Conservation (phyloP, 2,797 vertebrate genomes). For the Lepus oiostolus region DNA sequence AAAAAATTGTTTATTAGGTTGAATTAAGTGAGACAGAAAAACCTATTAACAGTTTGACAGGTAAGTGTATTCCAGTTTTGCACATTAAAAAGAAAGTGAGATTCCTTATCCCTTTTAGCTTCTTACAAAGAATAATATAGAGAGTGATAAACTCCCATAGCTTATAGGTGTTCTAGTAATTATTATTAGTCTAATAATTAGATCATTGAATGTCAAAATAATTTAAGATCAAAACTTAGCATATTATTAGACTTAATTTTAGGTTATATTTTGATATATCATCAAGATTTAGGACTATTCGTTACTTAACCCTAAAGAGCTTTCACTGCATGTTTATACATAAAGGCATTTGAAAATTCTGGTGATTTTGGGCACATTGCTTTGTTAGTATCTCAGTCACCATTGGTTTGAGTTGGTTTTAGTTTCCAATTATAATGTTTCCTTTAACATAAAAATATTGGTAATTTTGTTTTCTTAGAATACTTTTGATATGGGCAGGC, state of each 20-base stretch:
- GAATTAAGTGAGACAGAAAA: neutral
- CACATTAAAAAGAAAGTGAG: neutral
- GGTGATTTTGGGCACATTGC: neutral
- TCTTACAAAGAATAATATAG: neutral
- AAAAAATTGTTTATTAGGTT: neutral
- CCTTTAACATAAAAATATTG: neutral
- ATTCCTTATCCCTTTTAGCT: neutral
- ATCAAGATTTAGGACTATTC: neutral
- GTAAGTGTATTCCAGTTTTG: neutral
- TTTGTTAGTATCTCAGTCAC: neutral
- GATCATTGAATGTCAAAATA: neutral
- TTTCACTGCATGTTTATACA: neutral
- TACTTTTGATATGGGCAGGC: neutral
- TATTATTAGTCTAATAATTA: neutral
- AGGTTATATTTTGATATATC: neutral
- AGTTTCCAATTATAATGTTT: neutral
- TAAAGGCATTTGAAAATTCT: neutral
- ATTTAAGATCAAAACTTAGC: neutral
- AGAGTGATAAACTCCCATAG: neutral
- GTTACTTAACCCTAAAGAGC: neutral
- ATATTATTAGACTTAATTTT: neutral
- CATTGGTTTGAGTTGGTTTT: rapidly evolving
- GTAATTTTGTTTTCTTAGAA: neutral
- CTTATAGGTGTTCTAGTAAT: neutral
- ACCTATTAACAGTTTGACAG: neutral